Percentiles rank a stretch among this genome's conserved stretches.
Evolutionary conservation across 92 coral and sea anemone species (phyloP).

Genomic region (Plumapathes pennacea): DNA sequence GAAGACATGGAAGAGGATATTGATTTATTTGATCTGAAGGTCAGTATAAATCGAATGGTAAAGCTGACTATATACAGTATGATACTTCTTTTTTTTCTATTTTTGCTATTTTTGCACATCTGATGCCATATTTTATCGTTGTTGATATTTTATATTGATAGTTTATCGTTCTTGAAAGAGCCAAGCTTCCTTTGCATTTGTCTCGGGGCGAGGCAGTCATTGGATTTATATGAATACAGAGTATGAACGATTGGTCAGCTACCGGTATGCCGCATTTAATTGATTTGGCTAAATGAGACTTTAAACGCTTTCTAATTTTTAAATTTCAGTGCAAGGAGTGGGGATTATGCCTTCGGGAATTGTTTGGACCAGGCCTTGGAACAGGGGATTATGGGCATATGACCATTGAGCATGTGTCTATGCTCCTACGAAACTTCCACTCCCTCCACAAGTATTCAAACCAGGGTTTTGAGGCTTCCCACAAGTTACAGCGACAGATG

Average conservation of each 20-base stretch:
- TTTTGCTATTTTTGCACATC: too few species aligned
- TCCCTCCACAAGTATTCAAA: slow-evolving; percentile 35
- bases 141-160: too few species aligned
- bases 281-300: too few species aligned
- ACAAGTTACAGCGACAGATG: slow-evolving; percentile 44
- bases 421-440: slow-evolving; percentile 26
- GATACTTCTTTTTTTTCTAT: too few species aligned
- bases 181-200: too few species aligned
- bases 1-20: slow-evolving; percentile 43
- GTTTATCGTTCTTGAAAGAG: too few species aligned
- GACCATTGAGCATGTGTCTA: slow-evolving; percentile 30
- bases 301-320: not conserved
- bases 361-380: slow-evolving; percentile 53
- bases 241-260: too few species aligned
- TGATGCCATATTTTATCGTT: too few species aligned
- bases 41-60: slow-evolving; percentile 3
- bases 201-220: too few species aligned
- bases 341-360: slow-evolving; percentile 39
- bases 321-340: slow-evolving; percentile 42
- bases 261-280: too few species aligned
- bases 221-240: too few species aligned
- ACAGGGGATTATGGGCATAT: slow-evolving; percentile 55
- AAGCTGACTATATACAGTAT: not conserved
- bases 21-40: slow-evolving; percentile 35
- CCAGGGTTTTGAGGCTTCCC: slow-evolving; percentile 45